Evolutionary conservation across 2,888 invertebrate species (phyloP).

Genomic region (Ormyrus rosae): DNA sequence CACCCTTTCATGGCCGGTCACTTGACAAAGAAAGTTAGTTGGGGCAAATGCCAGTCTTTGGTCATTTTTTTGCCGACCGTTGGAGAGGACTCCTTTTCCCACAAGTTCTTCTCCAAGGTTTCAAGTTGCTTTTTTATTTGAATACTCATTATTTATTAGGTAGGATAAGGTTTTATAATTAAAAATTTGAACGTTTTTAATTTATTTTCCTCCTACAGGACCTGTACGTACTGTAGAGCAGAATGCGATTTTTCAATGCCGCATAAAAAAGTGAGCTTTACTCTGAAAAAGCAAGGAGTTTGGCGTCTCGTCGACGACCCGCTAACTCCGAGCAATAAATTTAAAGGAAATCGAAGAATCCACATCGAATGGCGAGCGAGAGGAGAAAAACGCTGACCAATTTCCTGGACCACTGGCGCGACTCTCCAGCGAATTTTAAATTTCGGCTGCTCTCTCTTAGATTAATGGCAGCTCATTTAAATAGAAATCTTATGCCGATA

Average conservation of each 20-base stretch:
- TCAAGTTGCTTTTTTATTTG: neutral
- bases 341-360: conserved; percentile 8
- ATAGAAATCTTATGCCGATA: conserved; percentile 75
- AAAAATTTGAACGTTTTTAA: too few species aligned
- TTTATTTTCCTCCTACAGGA: too few species aligned
- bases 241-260: neutral
- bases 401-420: conserved; percentile 12
- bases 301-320: conserved; percentile 31
- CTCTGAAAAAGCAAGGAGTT: conserved; percentile 42
- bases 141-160: too few species aligned
- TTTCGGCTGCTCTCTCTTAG: conserved; percentile 68
- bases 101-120: conserved; percentile 21
- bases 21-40: conserved; percentile 61
- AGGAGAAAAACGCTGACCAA: conserved; percentile 53
- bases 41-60: conserved; percentile 13
- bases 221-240: too few species aligned
- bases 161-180: too few species aligned
- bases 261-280: conserved; percentile 20
- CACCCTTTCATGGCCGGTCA: conserved; percentile 66
- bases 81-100: conserved; percentile 8
- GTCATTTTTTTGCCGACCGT: conserved; percentile 24
- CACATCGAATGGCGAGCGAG: neutral
- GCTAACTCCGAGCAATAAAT: conserved; percentile 36
- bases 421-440: conserved; percentile 57
- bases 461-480: conserved; percentile 76